Conservation (phyloP, 2,888 invertebrate genomes). For the Agrypnus murinus region DNA sequence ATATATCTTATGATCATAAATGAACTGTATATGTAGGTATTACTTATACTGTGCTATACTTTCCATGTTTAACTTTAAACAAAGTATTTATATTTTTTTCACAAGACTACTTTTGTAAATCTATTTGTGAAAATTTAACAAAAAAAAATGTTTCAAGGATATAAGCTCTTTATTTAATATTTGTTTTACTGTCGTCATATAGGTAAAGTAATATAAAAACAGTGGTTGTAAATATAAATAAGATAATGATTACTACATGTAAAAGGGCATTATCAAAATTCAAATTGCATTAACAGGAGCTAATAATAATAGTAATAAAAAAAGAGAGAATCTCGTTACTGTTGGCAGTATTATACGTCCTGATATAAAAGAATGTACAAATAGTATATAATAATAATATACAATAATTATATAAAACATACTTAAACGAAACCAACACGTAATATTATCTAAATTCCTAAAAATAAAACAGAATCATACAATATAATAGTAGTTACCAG, state of each 20-base stretch:
- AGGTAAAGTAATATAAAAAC: constrained; percentile 35
- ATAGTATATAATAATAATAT: constrained; percentile 16
- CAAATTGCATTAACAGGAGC: constrained; percentile 11
- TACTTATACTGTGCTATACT: too few relatives aligned
- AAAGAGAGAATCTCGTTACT: neutral
- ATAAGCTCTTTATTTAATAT: neutral
- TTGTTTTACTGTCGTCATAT: constrained; percentile 37
- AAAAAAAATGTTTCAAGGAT: too few relatives aligned
- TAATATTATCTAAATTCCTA: constrained; percentile 43
- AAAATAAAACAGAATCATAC: constrained; percentile 47
- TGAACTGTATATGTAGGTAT: too few relatives aligned
- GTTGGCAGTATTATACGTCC: constrained; percentile 15
- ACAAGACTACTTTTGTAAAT: too few relatives aligned
- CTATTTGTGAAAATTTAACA: too few relatives aligned
- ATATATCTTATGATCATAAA: too few relatives aligned
- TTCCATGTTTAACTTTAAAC: too few relatives aligned
- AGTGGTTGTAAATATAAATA: constrained; percentile 30
- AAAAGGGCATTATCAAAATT: constrained; percentile 32
- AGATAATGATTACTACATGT: constrained; percentile 17
- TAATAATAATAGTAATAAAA: too few relatives aligned
- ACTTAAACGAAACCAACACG: constrained; percentile 40
- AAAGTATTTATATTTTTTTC: too few relatives aligned
- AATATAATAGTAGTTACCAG: too few relatives aligned
- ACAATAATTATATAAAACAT: constrained; percentile 28
- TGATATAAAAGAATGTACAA: constrained; percentile 25